Evolutionary conservation across 2,113 vertebrate species (phyloP), one percentile per base, ranked within the genome.

Genomic region (Porphyrio hochstetteri): DNA sequence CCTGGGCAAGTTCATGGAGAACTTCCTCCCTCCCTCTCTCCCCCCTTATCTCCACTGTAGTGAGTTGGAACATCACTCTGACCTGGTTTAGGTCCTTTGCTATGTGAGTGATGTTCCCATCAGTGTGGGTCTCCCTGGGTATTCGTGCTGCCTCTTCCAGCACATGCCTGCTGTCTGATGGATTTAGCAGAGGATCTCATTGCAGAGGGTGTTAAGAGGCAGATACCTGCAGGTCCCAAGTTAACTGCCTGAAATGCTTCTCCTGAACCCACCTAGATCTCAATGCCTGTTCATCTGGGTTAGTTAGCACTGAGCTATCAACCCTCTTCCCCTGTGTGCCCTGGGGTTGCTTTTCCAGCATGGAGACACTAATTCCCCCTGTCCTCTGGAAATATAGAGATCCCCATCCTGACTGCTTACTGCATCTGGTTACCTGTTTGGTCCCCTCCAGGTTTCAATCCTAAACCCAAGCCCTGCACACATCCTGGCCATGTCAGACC

Each of bases 31-130:
- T 7, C 44, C 16, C 28, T 25, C 27, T 17, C 40, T 31, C 11
- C 19, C 16, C 35, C 24, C 24, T 31, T 55, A 63, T 48, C 29
- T 40, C 42, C 1, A 1, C 38, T 83, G 16, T 27, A 2, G 17
- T 42, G 35, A n/a, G 70, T 42, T 36, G 80, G 21, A 63, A 48
- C 44, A 42, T 35, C 38, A 14, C 29, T 28, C 21, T 68, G 24
- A 18, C 20, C 35, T 28, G 3, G 5, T 42, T 88, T 6, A 44
- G 59, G 16, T 40, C 59, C 75, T 88, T 42, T 81, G 13, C 42
- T 48, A 28, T 21, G 3, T 0, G 1, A 36, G 16, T 2, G 5
- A 16, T 44, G 38, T 10, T 50, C 56, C 68, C 38, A 50, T 24
- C 56, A 50, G 33, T 9, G 56, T 42, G n/a, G 53, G 10, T 20